Conservation (phyloP, 2,113 vertebrate genomes). For the Dasyurus viverrinus region DNA sequence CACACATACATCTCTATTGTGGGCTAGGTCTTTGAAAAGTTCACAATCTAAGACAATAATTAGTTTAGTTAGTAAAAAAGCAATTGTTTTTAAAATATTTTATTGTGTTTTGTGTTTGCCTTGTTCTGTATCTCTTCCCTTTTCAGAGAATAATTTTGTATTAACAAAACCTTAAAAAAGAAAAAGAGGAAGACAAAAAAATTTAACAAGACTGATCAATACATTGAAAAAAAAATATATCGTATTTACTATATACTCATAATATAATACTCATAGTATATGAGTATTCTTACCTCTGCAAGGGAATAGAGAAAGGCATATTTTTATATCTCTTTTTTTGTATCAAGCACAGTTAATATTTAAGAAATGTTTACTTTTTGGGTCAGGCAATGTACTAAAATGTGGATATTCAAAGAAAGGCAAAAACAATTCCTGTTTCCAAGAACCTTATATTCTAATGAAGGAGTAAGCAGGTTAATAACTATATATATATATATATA, state of each 20-base stretch:
- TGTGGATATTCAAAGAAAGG: no score
- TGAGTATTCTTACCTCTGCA: background rate
- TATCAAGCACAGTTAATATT: background rate
- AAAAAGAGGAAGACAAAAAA: no score
- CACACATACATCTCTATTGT: background rate
- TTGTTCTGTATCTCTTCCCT: background rate
- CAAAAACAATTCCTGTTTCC: no score
- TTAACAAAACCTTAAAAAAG: background rate
- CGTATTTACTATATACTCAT: no score
- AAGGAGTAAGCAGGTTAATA: no score
- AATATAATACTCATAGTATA: no score
- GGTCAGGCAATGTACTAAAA: no score
- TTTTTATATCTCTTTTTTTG: background rate
- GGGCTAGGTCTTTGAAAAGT: background rate
- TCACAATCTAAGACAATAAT: background rate
- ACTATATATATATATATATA: no score
- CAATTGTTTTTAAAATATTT: background rate
- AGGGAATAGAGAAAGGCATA: background rate
- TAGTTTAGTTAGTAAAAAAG: background rate
- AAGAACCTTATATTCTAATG: no score
- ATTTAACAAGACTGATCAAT: no score
- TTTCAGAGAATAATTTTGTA: background rate
- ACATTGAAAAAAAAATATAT: no score
- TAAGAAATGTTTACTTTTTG: background rate
- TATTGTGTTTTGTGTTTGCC: background rate